Conservation (phyloP, 2,888 invertebrate species). For the Saturnia pavonia region DNA sequence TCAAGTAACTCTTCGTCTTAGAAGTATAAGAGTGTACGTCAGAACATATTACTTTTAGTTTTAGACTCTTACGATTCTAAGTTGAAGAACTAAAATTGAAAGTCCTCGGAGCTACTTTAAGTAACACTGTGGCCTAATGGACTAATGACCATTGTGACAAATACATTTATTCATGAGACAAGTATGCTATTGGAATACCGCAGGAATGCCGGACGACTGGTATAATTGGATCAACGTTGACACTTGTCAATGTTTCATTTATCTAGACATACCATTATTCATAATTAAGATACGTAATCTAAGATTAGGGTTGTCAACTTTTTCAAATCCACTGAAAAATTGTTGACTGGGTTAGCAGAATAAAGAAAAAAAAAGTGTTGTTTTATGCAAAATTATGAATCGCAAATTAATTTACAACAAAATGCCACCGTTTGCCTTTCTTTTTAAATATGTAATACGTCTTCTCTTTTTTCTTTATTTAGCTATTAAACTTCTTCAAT, state of each 20-base stretch:
- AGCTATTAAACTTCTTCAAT: too few relatives aligned
- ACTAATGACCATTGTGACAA: conserved; percentile 4
- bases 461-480: too few relatives aligned
- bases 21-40: neutral
- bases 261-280: conserved; percentile 1
- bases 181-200: neutral
- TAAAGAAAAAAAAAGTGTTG: too few relatives aligned
- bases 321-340: neutral
- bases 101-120: neutral
- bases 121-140: conserved; percentile 1
- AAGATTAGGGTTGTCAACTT: neutral
- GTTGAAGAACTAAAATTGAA: neutral
- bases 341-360: too few relatives aligned
- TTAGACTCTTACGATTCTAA: neutral
- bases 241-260: neutral
- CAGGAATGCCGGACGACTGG: neutral
- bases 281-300: conserved; percentile 9
- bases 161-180: conserved; percentile 6
- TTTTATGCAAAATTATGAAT: too few relatives aligned
- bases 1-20: neutral
- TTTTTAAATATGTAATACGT: too few relatives aligned
- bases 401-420: too few relatives aligned
- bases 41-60: neutral
- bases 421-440: too few relatives aligned
- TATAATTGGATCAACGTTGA: neutral